A percentile compares a stretch with the other conserved stretches of the same genome.
Evolutionary conservation across 2,888 invertebrate genomes (phyloP).

Genomic region (Panopea generosa): DNA sequence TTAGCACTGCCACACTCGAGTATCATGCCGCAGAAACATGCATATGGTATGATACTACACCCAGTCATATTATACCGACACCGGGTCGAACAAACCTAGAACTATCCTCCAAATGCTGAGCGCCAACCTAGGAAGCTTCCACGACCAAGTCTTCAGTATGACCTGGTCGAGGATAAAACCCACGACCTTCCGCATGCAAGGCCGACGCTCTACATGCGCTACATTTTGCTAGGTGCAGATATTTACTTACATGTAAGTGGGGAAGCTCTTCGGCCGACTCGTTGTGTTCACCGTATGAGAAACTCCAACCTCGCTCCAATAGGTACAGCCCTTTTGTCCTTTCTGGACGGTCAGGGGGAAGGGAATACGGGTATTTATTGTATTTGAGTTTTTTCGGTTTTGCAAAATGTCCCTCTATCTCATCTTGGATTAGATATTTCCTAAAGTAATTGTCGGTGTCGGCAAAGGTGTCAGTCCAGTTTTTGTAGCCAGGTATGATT

Average conservation of each 20-base stretch:
- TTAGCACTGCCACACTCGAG: too few relatives aligned
- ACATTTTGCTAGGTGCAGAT: too few relatives aligned
- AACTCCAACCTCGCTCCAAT: slow-evolving; percentile 9
- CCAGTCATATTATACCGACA: too few relatives aligned
- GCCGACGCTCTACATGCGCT: too few relatives aligned
- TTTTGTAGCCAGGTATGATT: slow-evolving; percentile 38
- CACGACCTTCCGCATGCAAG: too few relatives aligned
- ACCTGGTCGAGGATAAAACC: too few relatives aligned
- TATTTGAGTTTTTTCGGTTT: slow-evolving; percentile 4
- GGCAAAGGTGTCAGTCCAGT: slow-evolving; percentile 47
- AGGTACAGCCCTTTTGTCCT: slow-evolving; percentile 3
- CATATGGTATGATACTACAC: too few relatives aligned
- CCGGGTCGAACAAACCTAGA: too few relatives aligned
- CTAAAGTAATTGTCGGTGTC: slow-evolving; percentile 46
- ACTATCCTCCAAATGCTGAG: too few relatives aligned
- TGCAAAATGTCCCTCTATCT: slow-evolving; percentile 29
- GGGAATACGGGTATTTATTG: slow-evolving; percentile 12
- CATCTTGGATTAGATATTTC: slow-evolving; percentile 56
- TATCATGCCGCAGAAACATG: too few relatives aligned
- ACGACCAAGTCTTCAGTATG: too few relatives aligned
- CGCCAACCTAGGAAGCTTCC: too few relatives aligned
- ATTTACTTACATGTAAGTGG: slow-evolving; percentile 13
- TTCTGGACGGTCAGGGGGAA: slow-evolving; percentile 21
- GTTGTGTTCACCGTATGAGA: background rate
- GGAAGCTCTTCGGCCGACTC: background rate